Evolutionary conservation across 2,888 invertebrate genomes (phyloP).

Genomic region (Aleiodes testaceus): DNA sequence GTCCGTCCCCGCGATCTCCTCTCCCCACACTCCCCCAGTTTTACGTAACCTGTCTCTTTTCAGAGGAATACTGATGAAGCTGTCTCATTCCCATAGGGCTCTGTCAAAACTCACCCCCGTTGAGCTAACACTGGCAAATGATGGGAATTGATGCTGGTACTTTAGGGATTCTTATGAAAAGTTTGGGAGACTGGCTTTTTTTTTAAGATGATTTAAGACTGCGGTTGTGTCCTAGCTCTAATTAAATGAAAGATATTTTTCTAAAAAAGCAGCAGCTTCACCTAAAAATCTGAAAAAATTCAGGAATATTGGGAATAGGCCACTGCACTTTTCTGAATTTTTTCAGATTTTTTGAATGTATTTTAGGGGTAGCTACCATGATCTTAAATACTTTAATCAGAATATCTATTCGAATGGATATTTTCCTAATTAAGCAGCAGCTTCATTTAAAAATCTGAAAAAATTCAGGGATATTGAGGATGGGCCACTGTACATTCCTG

Average conservation of each 20-base stretch:
- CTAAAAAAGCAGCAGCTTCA: too few species aligned
- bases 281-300: too few species aligned
- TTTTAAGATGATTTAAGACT: not conserved
- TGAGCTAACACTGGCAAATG: not conserved
- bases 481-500: too few species aligned
- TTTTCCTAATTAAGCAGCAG: too few species aligned
- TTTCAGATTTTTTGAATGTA: slow-evolving; percentile 68
- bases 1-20: slow-evolving; percentile 6
- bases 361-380: slow-evolving; percentile 70
- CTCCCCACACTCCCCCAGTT: slow-evolving; percentile 39
- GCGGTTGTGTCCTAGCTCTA: too few species aligned
- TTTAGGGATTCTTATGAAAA: not conserved
- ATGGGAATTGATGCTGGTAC: not conserved
- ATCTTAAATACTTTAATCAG: too few species aligned
- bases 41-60: slow-evolving; percentile 59
- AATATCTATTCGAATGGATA: too few species aligned
- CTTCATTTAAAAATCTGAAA: too few species aligned
- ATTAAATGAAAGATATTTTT: too few species aligned
- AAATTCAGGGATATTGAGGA: too few species aligned
- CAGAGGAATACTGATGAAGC: slow-evolving; percentile 25
- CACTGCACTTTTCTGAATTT: too few species aligned
- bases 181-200: not conserved
- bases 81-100: slow-evolving; percentile 24
- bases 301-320: too few species aligned
- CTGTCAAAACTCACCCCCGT: slow-evolving; percentile 23